A percentile compares a stretch with the other conserved stretches of the same genome.
Conservation (phyloP, 2,797 vertebrate genomes). For the Clarias laeviceps region DNA sequence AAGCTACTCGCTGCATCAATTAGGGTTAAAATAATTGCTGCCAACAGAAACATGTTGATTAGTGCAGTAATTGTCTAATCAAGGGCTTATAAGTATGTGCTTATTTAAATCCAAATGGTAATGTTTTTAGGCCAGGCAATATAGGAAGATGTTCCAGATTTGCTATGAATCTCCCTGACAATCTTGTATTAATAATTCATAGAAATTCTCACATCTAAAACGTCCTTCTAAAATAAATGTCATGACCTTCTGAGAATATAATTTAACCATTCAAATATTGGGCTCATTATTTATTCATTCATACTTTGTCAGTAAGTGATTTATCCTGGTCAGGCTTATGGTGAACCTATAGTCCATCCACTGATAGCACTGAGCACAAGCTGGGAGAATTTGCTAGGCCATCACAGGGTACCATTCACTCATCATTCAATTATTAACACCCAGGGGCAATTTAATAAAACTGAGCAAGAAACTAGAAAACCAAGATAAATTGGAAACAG, state of each 20-base stretch:
- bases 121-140: no score
- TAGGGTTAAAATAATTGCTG: no score
- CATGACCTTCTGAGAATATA: neutral
- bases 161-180: neutral
- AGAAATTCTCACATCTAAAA: neutral
- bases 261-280: neutral
- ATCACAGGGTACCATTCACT: neutral
- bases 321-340: neutral
- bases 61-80: no score
- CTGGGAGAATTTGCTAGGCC: neutral
- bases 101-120: no score
- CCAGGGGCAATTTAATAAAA: neutral
- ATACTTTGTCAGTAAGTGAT: neutral
- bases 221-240: neutral
- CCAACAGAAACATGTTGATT: no score
- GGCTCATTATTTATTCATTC: constrained; percentile 3
- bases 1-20: no score
- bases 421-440: neutral
- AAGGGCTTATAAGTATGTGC: no score
- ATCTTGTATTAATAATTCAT: neutral
- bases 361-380: neutral
- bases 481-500: neutral
- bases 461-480: neutral
- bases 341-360: neutral
- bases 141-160: neutral